Percentiles rank a stretch among this genome's conserved stretches.
phyloP scores from a whole-genome alignment of 2,888 invertebrate genomes.

The Mythimna loreyi region DNA sequence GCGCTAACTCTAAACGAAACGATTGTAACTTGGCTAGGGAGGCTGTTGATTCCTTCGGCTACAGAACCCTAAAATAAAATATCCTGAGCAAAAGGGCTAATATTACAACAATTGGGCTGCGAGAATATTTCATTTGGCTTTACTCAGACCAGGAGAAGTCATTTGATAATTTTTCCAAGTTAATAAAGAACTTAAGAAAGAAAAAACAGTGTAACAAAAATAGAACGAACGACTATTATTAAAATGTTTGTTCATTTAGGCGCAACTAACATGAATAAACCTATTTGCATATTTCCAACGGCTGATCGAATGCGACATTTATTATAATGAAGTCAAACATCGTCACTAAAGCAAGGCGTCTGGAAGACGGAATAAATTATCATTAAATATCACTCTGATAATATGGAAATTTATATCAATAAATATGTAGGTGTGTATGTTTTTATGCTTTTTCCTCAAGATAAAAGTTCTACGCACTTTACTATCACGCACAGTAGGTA shows the following conservation, averaged over 20 bases:
- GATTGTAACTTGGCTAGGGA: too few relatives aligned
- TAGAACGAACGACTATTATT: slow-evolving; percentile 6
- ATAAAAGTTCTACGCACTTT: slow-evolving; percentile 10
- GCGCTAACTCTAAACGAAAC: too few relatives aligned
- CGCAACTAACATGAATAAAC: slow-evolving; percentile 7
- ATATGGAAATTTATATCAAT: slow-evolving; percentile 15
- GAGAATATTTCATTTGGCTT: too few relatives aligned
- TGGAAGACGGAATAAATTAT: slow-evolving; percentile 38
- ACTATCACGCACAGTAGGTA: background rate
- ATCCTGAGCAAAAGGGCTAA: background rate
- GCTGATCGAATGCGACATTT: slow-evolving; percentile 25
- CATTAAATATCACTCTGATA: slow-evolving; percentile 10
- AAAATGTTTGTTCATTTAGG: slow-evolving; percentile 12
- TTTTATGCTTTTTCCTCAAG: slow-evolving; percentile 7
- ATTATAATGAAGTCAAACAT: slow-evolving; percentile 33
- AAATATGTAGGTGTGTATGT: background rate
- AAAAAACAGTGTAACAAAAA: background rate
- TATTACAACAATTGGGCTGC: too few relatives aligned
- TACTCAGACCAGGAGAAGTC: too few relatives aligned
- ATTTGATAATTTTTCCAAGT: too few relatives aligned
- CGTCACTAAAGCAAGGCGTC: slow-evolving; percentile 8
- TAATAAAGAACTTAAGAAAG: too few relatives aligned
- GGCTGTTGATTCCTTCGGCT: too few relatives aligned
- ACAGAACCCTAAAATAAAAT: too few relatives aligned
- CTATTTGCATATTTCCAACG: slow-evolving; percentile 37